These are phyloP conservation scores for Megamerina dolium DNA, from an alignment of 2,888 invertebrate genomes.

Conservation along the genomic window DNA sequence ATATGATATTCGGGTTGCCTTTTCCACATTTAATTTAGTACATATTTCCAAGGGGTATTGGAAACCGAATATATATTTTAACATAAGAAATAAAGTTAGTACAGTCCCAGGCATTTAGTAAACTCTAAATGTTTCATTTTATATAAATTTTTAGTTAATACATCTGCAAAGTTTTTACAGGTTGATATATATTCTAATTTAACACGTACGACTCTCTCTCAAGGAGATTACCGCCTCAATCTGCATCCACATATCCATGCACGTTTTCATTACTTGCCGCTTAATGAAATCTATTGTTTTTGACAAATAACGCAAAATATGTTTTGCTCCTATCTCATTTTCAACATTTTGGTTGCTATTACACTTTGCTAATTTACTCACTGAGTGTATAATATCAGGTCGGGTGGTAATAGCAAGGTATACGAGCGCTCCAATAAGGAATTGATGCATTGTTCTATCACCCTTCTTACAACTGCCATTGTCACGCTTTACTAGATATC, in stretches of 20 bases:
- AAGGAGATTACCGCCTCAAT: constrained; percentile 7
- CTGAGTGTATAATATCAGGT: constrained; percentile 1
- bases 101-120: no score
- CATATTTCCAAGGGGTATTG: no score
- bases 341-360: neutral
- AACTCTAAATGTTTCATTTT: no score
- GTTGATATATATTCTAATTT: constrained; percentile 5
- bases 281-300: constrained; percentile 1
- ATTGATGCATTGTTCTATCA: neutral
- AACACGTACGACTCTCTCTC: constrained; percentile 10
- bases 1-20: no score
- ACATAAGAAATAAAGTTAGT: no score
- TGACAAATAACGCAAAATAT: constrained; percentile 1
- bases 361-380: constrained; percentile 1
- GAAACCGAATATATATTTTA: no score
- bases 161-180: no score
- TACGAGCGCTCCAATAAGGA: neutral
- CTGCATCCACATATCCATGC: constrained; percentile 4
- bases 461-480: neutral
- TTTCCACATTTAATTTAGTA: no score
- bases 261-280: neutral
- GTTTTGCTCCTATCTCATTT: neutral
- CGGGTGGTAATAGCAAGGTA: constrained; percentile 1
- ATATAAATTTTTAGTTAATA: no score
- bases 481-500: neutral